Base-by-base conservation (phyloP, 2,113 vertebrate genomes). In the Willisornis vidua region DNA sequence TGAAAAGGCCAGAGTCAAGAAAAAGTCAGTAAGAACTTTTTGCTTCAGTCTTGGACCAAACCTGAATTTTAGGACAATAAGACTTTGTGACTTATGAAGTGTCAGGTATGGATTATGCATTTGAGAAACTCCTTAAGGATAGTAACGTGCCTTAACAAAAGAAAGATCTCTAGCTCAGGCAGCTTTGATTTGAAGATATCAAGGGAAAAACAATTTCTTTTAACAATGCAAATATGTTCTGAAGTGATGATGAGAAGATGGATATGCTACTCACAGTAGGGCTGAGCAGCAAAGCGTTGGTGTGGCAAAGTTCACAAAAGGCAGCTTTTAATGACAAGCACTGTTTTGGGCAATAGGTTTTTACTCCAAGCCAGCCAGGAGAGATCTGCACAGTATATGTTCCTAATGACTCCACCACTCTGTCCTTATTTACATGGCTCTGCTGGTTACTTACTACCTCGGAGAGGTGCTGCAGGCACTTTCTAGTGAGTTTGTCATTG, bases 401-500 rank as follows among this genome's bases (percentile, higher is more conserved):
- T 57, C 81, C 70, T 51, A 11, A 75, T 72, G 68, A 84, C 20
- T 89, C 59, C 41, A 52, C 19, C 2, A 3, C 33, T 89, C 26
- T 86, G 55, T 68, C 82, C 81, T 74, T 66, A 52, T 91, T 88
- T 86, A 75, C 41, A 39, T 62, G 73, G 59, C 48, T 77, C 39
- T 63, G 20, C 59, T 87, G 49, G 28, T 81, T 76, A 68, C 33
- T 70, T 85, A 45, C 85, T 88, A 79, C 85, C 66, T 65, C 0
- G 7, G 74, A 92, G 78, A 93, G 78, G 23, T 80, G 80, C 93
- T 96, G 43, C 19, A 92, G 95, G 91, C 93, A 55, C 26, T 96
- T 87, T 92, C 83, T 79, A 85, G 87, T 93, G 91, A 71, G 85
- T 31, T 94, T 87, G 88, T 85, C 96, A 97, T 96, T 97, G 90